phyloP scores from a whole-genome alignment of 1,140 invertebrate genomes.

The Papilio machaon region DNA sequence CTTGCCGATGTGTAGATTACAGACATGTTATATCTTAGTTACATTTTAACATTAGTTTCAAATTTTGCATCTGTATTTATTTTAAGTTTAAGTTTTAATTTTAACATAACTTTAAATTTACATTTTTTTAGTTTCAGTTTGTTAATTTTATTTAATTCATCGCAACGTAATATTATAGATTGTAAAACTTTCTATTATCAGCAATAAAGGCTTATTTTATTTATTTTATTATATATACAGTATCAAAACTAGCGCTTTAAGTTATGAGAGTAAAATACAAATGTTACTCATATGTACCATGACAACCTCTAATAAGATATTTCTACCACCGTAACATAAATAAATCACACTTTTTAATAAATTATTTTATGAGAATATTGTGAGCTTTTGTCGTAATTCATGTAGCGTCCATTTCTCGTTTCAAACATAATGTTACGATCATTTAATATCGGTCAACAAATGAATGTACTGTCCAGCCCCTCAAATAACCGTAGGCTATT shows the following conservation, averaged over 20 bases:
- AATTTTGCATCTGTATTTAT: too few relatives aligned
- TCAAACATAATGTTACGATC: conserved; percentile 7
- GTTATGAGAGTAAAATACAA: background rate
- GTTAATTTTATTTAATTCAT: too few relatives aligned
- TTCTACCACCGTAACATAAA: background rate
- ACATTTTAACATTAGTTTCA: too few relatives aligned
- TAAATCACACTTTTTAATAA: background rate
- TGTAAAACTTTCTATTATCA: too few relatives aligned
- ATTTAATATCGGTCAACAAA: conserved; percentile 8
- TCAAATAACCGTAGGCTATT: conserved; percentile 12
- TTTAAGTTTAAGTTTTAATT: too few relatives aligned
- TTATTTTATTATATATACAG: too few relatives aligned
- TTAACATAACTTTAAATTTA: too few relatives aligned
- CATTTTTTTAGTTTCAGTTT: too few relatives aligned
- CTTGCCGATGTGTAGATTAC: too few relatives aligned
- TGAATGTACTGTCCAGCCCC: background rate
- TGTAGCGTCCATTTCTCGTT: conserved; percentile 2
- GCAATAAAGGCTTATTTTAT: too few relatives aligned
- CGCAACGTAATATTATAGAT: too few relatives aligned
- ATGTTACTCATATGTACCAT: background rate
- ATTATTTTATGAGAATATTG: background rate
- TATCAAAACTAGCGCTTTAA: background rate
- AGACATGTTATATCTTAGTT: too few relatives aligned
- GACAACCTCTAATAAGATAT: background rate
- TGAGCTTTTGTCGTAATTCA: background rate